phyloP scores from a whole-genome alignment of 2,797 vertebrate genomes.

The Peromyscus melanophrys region DNA sequence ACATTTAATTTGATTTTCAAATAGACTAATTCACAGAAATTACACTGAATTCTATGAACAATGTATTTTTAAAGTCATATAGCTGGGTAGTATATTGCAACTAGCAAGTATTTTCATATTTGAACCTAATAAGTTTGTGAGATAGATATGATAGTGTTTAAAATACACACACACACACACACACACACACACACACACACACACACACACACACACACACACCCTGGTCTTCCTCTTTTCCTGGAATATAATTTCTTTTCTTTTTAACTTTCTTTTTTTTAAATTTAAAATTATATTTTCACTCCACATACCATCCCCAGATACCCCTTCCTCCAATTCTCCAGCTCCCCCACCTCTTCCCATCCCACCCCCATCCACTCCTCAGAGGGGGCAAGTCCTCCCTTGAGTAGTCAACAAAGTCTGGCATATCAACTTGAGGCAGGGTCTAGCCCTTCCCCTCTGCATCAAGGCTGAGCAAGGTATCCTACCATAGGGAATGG shows the following conservation, averaged over 20 bases:
- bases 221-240: background rate
- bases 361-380: too few relatives aligned
- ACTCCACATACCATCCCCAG: too few relatives aligned
- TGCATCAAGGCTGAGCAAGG: too few relatives aligned
- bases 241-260: background rate
- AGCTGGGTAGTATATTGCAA: background rate
- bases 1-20: constrained; percentile 53
- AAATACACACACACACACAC: background rate
- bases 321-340: too few relatives aligned
- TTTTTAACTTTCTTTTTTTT: too few relatives aligned
- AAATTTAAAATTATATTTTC: too few relatives aligned
- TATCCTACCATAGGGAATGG: too few relatives aligned
- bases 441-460: too few relatives aligned
- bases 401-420: too few relatives aligned
- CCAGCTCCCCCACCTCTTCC: too few relatives aligned
- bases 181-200: background rate
- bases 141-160: background rate
- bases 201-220: background rate
- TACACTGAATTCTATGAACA: background rate
- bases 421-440: too few relatives aligned
- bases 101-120: constrained; percentile 28
- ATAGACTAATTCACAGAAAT: constrained; percentile 47
- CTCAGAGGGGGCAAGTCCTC: too few relatives aligned
- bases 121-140: constrained; percentile 34
- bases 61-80: constrained; percentile 24